Evolutionary conservation across 1,140 invertebrate genomes (phyloP), one percentile per base, ranked within the genome.

Genomic region (Aphelenchoides fujianensis): DNA sequence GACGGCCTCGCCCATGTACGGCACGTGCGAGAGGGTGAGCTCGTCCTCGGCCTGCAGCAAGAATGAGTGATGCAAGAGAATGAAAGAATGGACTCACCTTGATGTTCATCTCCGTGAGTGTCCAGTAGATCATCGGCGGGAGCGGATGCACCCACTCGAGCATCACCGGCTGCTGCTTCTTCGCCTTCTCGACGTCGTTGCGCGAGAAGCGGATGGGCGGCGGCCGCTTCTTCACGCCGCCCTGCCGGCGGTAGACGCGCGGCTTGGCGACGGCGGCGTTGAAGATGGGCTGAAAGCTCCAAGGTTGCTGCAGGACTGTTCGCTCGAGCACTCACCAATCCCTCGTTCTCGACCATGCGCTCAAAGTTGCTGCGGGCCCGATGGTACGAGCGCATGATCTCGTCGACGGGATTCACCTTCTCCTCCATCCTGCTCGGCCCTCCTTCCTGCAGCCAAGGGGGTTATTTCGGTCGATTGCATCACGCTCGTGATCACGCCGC

Each of bases 61-160:
- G n/a, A 9, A 7, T 7, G 68, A 71, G 48, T 9, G 12, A 72
- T n/a, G 19, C 23, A n/a, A n/a, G n/a, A n/a, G n/a, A n/a, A n/a
- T n/a, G n/a, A n/a, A n/a, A n/a, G n/a, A n/a, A n/a, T n/a, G n/a
- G n/a, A 68, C 75, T 31, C 16, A 80, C 76, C 12, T 63, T 73
- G 5, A 77, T 66, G 63, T 77, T 77, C 12, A 71, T 66, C 41
- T 77, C 78, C 27, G 76, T 77, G 32, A 74, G 77, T 12, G 76
- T 77, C 76, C 76, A 77, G 54, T 77, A 77, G 34, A 69, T 61
- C 76, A 77, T 77, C 2, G 76, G 66, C 27, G 76, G 76, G 16
- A 37, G 64, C 5, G 74, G 48, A 34, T 79, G 75, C 37, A 76
- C 52, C n/a, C 79, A 32, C 19, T 76, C 70, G 7, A 76, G 48